Conservation (phyloP, 2,113 vertebrate species). For the Pterophyllum scalare region DNA sequence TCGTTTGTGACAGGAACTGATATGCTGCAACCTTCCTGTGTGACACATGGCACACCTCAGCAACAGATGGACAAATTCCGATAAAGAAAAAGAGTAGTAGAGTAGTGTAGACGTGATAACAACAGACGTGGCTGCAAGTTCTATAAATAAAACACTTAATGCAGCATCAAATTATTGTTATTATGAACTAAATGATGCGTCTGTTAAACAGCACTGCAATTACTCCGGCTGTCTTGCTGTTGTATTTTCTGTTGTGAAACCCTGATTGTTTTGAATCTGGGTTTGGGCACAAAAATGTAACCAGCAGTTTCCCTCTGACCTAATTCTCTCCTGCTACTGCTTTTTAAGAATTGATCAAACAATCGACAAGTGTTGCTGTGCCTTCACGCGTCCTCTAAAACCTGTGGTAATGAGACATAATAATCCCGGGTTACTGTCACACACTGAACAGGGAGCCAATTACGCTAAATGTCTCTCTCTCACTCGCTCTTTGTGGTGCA, state of each 20-base stretch:
- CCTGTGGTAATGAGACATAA: constrained; percentile 2
- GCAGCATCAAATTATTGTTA: constrained; percentile 31
- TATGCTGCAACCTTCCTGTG: constrained; percentile 64
- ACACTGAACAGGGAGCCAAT: constrained; percentile 49
- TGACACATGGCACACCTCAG: constrained; percentile 40
- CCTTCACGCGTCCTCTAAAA: background rate
- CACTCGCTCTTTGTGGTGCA: background rate
- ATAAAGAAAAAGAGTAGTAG: constrained; percentile 17
- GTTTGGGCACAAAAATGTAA: background rate
- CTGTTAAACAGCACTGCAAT: constrained; percentile 36
- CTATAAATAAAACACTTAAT: background rate
- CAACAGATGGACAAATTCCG: constrained; percentile 37
- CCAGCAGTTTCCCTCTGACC: background rate
- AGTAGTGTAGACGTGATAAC: background rate
- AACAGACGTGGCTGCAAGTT: background rate
- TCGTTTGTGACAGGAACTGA: constrained; percentile 64
- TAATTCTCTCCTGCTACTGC: background rate
- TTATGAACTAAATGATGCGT: constrained; percentile 25
- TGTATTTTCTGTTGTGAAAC: background rate
- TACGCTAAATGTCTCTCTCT: constrained; percentile 51
- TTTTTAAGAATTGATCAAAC: background rate
- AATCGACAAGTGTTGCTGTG: constrained; percentile 1
- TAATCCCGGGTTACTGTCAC: constrained; percentile 7
- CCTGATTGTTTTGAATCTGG: background rate
- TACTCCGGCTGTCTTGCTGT: constrained; percentile 3